phyloP scores from a whole-genome alignment of 2,797 vertebrate species.

The Chelonia mydas region DNA sequence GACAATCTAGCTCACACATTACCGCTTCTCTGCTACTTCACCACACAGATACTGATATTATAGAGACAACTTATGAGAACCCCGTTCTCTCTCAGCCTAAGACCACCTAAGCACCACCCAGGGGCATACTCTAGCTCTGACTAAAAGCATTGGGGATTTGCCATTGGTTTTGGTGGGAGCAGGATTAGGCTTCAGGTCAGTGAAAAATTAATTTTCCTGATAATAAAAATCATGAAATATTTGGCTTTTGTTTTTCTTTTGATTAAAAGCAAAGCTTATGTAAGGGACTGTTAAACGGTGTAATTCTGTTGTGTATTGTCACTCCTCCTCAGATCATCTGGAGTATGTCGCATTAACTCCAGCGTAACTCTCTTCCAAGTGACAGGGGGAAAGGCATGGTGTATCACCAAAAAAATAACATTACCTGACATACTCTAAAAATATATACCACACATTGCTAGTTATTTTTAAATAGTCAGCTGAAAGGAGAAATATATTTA shows the following conservation, averaged over 20 bases:
- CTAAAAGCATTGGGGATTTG: neutral
- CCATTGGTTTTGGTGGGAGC: neutral
- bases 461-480: slow-evolving; percentile 51
- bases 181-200: neutral
- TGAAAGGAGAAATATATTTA: slow-evolving; percentile 29
- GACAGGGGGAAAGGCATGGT: slow-evolving; percentile 38
- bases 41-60: slow-evolving; percentile 36
- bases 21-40: slow-evolving; percentile 43
- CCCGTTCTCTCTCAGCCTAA: neutral
- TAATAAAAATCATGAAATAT: slow-evolving; percentile 23
- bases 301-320: neutral
- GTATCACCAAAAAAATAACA: slow-evolving; percentile 41
- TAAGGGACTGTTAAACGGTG: neutral
- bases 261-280: neutral
- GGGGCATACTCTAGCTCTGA: neutral
- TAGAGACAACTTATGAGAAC: slow-evolving; percentile 1
- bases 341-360: slow-evolving; percentile 12
- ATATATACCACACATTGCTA: neutral
- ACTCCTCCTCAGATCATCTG: neutral
- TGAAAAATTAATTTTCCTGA: neutral
- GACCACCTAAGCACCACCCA: neutral
- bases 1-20: slow-evolving; percentile 49
- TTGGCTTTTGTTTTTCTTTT: slow-evolving; percentile 1
- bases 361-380: slow-evolving; percentile 10
- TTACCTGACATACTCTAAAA: slow-evolving; percentile 55